Evolutionary conservation across 2,113 vertebrate genomes (phyloP).

Genomic region (Copsychus sechellarum): DNA sequence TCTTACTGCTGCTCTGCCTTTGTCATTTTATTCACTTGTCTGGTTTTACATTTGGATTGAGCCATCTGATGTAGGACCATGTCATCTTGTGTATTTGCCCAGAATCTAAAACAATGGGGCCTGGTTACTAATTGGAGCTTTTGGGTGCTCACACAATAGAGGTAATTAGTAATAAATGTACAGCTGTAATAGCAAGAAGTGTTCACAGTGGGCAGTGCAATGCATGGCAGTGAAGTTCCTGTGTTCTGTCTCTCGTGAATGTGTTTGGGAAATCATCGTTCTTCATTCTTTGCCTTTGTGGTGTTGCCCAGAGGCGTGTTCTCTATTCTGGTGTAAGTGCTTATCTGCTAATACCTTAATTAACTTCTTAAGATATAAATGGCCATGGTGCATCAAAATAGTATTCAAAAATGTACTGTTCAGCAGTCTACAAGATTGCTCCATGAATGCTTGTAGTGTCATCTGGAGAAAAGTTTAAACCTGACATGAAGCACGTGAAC

Average conservation of each 20-base stretch:
- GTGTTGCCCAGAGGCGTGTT: background rate
- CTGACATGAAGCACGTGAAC: background rate
- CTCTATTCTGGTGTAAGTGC: background rate
- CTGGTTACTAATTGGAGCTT: conserved; percentile 16
- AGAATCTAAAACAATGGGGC: background rate
- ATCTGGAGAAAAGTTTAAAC: background rate
- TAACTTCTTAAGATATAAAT: background rate
- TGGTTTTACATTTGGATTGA: background rate
- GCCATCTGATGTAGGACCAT: background rate
- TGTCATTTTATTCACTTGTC: background rate
- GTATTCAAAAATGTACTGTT: background rate
- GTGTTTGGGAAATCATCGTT: background rate
- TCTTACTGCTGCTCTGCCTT: background rate
- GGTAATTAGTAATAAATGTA: conserved; percentile 11
- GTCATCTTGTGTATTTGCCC: background rate
- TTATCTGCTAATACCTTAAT: background rate
- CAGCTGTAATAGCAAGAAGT: background rate
- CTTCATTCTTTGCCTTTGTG: background rate
- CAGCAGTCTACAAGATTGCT: background rate
- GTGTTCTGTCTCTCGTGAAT: background rate
- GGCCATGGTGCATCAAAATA: background rate
- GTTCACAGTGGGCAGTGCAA: background rate
- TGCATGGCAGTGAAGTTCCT: background rate
- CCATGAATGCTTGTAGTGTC: background rate
- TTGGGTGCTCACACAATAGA: background rate